A percentile compares a stretch with the other conserved stretches of the same genome.
These are phyloP conservation scores for Setipinna tenuifilis DNA, from an alignment of 2,797 vertebrate genomes.

Conservation along the genomic window DNA sequence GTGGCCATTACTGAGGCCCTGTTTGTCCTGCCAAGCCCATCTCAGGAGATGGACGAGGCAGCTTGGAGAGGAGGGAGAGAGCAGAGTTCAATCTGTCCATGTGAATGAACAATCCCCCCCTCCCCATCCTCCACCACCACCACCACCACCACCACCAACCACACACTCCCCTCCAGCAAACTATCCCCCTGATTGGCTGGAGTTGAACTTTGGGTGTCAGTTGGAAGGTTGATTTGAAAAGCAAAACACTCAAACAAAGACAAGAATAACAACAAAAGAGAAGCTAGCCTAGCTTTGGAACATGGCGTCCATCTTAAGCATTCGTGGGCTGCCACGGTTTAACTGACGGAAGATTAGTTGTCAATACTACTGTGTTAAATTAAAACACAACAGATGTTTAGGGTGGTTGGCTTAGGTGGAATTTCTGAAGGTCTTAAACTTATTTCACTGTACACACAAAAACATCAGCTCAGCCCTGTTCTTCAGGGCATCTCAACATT, in stretches of 20 bases:
- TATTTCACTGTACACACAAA: background rate
- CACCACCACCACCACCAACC: background rate
- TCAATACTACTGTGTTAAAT: background rate
- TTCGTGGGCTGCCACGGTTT: background rate
- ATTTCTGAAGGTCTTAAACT: background rate
- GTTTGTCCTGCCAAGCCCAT: slow-evolving; percentile 36
- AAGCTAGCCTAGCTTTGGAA: background rate
- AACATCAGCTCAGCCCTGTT: background rate
- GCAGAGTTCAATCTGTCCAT: slow-evolving; percentile 25
- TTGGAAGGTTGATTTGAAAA: slow-evolving; percentile 22
- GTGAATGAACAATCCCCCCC: slow-evolving; percentile 23
- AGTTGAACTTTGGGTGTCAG: slow-evolving; percentile 11
- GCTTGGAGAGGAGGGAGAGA: slow-evolving; percentile 17
- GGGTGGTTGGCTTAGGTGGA: too few species aligned
- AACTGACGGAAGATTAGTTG: background rate
- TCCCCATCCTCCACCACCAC: background rate
- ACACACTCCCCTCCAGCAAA: background rate
- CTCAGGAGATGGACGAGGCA: slow-evolving; percentile 23
- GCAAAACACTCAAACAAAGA: slow-evolving; percentile 12
- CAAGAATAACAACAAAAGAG: background rate
- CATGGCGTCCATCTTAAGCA: background rate
- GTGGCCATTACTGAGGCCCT: slow-evolving; percentile 33
- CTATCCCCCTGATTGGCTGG: background rate
- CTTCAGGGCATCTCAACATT: background rate
- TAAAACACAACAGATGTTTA: background rate